Percentiles rank a stretch among this genome's conserved stretches.
These are phyloP conservation scores for Empidonax traillii DNA, from an alignment of 2,113 vertebrate genomes.

Conservation along the genomic window DNA sequence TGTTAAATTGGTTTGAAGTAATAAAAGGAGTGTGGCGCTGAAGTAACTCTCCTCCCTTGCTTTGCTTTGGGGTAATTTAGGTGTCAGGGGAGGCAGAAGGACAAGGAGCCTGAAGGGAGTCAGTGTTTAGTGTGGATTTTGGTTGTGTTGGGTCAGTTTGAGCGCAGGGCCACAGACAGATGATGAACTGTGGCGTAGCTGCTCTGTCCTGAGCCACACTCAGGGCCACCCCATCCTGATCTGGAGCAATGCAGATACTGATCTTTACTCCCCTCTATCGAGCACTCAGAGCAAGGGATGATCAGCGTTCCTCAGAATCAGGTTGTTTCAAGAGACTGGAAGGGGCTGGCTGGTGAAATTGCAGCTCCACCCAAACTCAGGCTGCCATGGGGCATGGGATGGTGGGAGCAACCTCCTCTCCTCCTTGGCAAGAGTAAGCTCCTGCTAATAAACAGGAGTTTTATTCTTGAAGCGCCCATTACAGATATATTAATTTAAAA, in stretches of 20 bases:
- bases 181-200: background rate
- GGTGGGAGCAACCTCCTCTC: background rate
- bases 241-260: background rate
- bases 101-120: background rate
- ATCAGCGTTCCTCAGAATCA: background rate
- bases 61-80: background rate
- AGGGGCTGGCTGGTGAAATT: background rate
- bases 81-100: background rate
- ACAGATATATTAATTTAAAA: background rate
- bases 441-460: background rate
- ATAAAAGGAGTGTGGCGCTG: background rate
- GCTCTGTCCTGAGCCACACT: background rate
- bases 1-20: background rate
- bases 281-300: background rate
- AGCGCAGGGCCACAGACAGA: background rate
- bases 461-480: background rate
- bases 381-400: rapidly evolving
- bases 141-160: background rate
- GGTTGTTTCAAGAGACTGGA: background rate
- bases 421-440: background rate
- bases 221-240: rapidly evolving
- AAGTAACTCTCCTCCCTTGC: background rate
- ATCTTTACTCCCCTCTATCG: background rate
- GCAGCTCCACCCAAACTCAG: background rate
- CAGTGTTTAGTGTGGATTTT: background rate